These are phyloP conservation scores for Diaperis boleti DNA, from an alignment of 2,888 invertebrate genomes.

Conservation along the genomic window DNA sequence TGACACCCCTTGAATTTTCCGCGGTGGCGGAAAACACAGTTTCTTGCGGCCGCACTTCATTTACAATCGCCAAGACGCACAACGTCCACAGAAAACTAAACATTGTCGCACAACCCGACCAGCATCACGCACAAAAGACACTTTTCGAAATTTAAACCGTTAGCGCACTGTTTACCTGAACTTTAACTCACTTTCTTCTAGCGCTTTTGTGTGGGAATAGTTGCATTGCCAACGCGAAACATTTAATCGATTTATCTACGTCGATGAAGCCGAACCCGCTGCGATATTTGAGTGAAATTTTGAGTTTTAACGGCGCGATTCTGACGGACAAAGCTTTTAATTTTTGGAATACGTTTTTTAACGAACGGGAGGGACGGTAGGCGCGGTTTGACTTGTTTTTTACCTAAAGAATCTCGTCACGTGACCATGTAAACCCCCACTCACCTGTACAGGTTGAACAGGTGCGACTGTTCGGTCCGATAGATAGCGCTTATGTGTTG, in stretches of 20 bases:
- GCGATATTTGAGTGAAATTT: conserved; percentile 1
- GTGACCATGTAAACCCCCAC: conserved; percentile 59
- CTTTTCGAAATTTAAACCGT: conserved; percentile 26
- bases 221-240: conserved; percentile 22
- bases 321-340: conserved; percentile 41
- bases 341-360: conserved; percentile 48
- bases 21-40: conserved; percentile 38
- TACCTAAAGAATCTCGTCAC: conserved; percentile 62
- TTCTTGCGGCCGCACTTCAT: conserved; percentile 45
- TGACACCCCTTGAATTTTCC: conserved; percentile 7
- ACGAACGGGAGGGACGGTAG: conserved; percentile 55
- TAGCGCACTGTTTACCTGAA: conserved; percentile 42
- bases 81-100: conserved; percentile 47
- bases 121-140: conserved; percentile 34
- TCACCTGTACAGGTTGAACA: conserved; percentile 62
- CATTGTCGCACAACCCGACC: conserved; percentile 39
- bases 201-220: conserved; percentile 25
- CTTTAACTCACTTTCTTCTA: conserved; percentile 42
- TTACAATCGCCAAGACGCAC: conserved; percentile 27
- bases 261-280: conserved; percentile 11
- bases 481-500: conserved; percentile 34
- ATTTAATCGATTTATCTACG: conserved; percentile 27
- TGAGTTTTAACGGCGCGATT: conserved; percentile 6
- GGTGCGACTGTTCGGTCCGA: conserved; percentile 57
- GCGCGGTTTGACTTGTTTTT: conserved; percentile 62